These are phyloP conservation scores for Lasius platythorax DNA, from an alignment of 2,888 invertebrate species.

Conservation along the genomic window DNA sequence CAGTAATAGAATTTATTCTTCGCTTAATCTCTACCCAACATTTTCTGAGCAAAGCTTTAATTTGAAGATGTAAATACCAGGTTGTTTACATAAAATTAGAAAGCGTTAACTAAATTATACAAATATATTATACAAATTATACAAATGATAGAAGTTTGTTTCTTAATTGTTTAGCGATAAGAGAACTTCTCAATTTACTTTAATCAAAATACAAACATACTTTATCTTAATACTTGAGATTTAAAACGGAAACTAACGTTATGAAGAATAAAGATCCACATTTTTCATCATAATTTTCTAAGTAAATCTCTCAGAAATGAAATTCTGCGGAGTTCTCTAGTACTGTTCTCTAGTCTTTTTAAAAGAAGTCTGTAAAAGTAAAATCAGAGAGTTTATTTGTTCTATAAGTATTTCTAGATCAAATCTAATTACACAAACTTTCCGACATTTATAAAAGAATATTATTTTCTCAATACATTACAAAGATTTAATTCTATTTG, in stretches of 20 bases:
- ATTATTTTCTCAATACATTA: neutral
- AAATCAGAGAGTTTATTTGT: neutral
- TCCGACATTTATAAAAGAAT: neutral
- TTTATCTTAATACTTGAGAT: neutral
- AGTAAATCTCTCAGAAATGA: neutral
- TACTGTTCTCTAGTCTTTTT: neutral
- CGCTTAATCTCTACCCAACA: neutral
- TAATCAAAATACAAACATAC: neutral
- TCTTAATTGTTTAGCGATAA: neutral
- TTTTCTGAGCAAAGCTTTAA: constrained; percentile 8
- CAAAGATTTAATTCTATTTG: constrained; percentile 9
- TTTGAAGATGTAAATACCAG: neutral
- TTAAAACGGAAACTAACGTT: neutral
- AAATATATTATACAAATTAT: neutral
- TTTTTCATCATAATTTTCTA: neutral
- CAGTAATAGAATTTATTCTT: neutral
- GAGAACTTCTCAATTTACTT: neutral
- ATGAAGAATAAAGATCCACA: neutral
- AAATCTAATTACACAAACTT: neutral
- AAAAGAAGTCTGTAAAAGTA: neutral
- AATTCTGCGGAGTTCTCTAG: neutral
- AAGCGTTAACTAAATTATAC: neutral
- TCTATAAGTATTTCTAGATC: constrained; percentile 1
- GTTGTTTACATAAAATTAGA: neutral
- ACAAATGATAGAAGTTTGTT: neutral